Evolutionary conservation across 2,888 invertebrate species (phyloP).

Genomic region (Busseola fusca): DNA sequence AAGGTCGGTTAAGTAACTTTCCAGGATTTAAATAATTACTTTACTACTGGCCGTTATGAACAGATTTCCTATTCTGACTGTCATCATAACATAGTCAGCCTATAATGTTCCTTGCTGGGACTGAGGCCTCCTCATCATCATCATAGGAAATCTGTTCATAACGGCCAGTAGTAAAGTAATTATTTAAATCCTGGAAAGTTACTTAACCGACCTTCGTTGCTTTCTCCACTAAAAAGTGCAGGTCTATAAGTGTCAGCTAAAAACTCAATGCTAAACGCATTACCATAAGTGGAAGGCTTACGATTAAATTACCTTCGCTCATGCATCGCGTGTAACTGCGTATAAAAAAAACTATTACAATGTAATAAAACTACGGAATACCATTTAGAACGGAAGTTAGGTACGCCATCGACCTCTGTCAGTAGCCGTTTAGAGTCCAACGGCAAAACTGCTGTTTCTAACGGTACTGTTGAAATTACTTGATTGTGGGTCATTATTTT

Average conservation of each 20-base stretch:
- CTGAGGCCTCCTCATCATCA: too few species aligned
- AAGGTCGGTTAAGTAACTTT: neutral
- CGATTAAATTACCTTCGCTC: slow-evolving; percentile 25
- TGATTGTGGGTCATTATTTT: slow-evolving; percentile 50
- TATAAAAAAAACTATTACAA: slow-evolving; percentile 25
- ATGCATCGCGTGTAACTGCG: slow-evolving; percentile 46
- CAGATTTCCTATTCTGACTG: too few species aligned
- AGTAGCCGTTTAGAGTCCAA: slow-evolving; percentile 9
- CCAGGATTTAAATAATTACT: neutral
- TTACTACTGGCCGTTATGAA: neutral
- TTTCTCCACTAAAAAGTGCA: neutral
- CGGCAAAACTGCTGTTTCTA: slow-evolving; percentile 44
- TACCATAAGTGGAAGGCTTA: slow-evolving; percentile 40
- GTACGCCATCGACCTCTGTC: slow-evolving; percentile 61
- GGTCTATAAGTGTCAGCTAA: slow-evolving; percentile 7
- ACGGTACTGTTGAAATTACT: slow-evolving; percentile 35
- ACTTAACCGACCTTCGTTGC: neutral
- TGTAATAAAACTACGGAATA: slow-evolving; percentile 47
- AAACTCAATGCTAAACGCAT: slow-evolving; percentile 44
- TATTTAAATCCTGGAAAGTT: neutral
- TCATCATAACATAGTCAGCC: too few species aligned
- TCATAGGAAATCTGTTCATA: too few species aligned
- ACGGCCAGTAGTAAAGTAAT: neutral
- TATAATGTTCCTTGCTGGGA: too few species aligned
- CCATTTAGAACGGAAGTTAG: slow-evolving; percentile 65